Percentiles rank a stretch among this genome's conserved stretches.
Evolutionary conservation across 2,113 vertebrate species (phyloP).

Genomic region (Gavialis gangeticus): DNA sequence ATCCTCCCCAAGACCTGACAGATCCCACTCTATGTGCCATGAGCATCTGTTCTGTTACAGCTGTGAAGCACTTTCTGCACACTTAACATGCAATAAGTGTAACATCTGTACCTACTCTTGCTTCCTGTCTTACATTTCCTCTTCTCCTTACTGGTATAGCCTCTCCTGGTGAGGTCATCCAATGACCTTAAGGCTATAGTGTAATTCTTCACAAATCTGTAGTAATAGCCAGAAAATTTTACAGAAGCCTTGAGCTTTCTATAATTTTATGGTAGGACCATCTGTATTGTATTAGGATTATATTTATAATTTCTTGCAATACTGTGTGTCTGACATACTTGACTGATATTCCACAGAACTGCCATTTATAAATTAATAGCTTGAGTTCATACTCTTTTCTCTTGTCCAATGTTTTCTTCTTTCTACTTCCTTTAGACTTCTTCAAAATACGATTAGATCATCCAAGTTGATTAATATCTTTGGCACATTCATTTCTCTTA

Average conservation of each 20-base stretch:
- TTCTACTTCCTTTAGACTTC: background rate
- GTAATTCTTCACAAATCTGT: background rate
- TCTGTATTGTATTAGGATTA: too few species aligned
- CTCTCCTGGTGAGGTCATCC: background rate
- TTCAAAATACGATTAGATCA: background rate
- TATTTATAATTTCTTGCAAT: background rate
- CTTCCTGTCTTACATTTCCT: background rate
- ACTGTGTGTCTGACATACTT: background rate
- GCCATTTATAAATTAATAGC: background rate
- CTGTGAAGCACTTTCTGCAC: too few species aligned
- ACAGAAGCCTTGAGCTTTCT: too few species aligned
- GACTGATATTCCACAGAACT: background rate
- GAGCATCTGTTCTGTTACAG: too few species aligned
- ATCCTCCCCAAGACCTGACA: too few species aligned
- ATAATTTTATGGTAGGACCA: too few species aligned
- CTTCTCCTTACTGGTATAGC: background rate
- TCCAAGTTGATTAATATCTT: background rate
- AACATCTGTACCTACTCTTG: too few species aligned
- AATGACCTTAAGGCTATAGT: background rate
- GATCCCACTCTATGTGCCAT: too few species aligned
- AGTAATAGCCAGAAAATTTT: too few species aligned
- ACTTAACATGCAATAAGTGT: too few species aligned
- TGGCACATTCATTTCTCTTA: background rate
- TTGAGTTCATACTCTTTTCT: background rate
- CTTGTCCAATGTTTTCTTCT: background rate